A percentile compares a stretch with the other conserved stretches of the same genome.
These are phyloP conservation scores for Mormyrops boulengeri DNA, from an alignment of 2,797 vertebrate species.

Conservation along the genomic window DNA sequence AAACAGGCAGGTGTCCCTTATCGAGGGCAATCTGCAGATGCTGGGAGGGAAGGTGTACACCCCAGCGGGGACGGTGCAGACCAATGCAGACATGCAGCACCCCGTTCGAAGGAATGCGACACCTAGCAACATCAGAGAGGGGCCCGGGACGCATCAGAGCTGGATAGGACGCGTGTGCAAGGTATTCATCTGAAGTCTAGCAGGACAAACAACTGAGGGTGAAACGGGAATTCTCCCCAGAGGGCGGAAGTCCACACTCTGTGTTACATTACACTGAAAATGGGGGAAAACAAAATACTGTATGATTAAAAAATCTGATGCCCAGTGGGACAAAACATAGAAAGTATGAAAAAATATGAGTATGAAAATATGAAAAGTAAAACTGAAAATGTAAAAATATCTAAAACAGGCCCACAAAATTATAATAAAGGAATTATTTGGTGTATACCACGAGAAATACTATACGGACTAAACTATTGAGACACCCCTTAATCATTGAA, in stretches of 20 bases:
- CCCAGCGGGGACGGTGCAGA: conserved; percentile 9
- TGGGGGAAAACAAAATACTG: background rate
- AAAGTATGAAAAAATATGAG: background rate
- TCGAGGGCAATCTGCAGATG: conserved; percentile 13
- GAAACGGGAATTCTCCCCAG: background rate
- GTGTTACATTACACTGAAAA: background rate
- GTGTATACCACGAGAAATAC: background rate
- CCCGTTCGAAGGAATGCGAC: conserved; percentile 28
- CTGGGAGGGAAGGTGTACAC: conserved; percentile 21
- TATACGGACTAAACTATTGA: background rate
- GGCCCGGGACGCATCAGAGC: conserved; percentile 35
- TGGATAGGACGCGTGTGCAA: background rate
- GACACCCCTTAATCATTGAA: background rate
- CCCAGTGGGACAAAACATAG: background rate
- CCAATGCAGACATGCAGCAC: conserved; percentile 19
- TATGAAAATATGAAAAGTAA: background rate
- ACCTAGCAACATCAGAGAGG: conserved; percentile 33
- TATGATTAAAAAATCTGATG: background rate
- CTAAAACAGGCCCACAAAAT: background rate
- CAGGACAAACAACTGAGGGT: background rate
- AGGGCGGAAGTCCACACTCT: background rate
- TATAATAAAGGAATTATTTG: background rate
- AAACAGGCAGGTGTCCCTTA: conserved; percentile 45
- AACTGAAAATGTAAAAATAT: background rate
- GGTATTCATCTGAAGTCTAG: background rate